Percentiles rank a stretch among this genome's conserved stretches.
Conservation (phyloP, 2,113 vertebrate genomes). For the Emydocephalus ijimae region DNA sequence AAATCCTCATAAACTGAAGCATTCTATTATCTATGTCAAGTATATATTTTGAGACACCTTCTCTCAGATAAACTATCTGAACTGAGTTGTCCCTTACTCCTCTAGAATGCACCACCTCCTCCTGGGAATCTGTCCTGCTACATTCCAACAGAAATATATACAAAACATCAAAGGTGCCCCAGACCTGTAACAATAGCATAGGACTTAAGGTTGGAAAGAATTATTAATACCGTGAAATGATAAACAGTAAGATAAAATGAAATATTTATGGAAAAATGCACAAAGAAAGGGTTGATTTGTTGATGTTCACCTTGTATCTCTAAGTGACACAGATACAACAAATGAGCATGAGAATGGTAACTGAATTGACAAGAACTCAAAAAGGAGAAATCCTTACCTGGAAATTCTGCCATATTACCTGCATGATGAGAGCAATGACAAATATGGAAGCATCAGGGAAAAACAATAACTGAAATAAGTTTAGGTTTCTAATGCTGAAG, state of each 20-base stretch:
- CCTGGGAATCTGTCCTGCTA: background rate
- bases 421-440: constrained; percentile 80
- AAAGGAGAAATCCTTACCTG: constrained; percentile 81
- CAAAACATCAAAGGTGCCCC: constrained; percentile 28
- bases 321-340: constrained; percentile 61
- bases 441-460: constrained; percentile 80
- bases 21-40: background rate
- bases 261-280: constrained; percentile 39
- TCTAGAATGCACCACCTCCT: background rate
- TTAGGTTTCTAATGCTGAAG: constrained; percentile 64
- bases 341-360: constrained; percentile 46
- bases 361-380: constrained; percentile 52
- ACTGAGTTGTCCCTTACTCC: background rate
- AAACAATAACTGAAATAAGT: constrained; percentile 78
- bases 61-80: background rate
- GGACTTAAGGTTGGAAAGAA: constrained; percentile 9
- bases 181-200: constrained; percentile 6
- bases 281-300: constrained; percentile 40
- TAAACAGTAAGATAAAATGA: constrained; percentile 28
- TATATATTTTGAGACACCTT: background rate
- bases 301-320: constrained; percentile 61
- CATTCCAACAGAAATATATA: constrained; percentile 14
- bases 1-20: background rate
- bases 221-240: constrained; percentile 24
- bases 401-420: constrained; percentile 85